Base-by-base conservation (phyloP, 2,888 invertebrate genomes). In the Ethmia dodecea region DNA sequence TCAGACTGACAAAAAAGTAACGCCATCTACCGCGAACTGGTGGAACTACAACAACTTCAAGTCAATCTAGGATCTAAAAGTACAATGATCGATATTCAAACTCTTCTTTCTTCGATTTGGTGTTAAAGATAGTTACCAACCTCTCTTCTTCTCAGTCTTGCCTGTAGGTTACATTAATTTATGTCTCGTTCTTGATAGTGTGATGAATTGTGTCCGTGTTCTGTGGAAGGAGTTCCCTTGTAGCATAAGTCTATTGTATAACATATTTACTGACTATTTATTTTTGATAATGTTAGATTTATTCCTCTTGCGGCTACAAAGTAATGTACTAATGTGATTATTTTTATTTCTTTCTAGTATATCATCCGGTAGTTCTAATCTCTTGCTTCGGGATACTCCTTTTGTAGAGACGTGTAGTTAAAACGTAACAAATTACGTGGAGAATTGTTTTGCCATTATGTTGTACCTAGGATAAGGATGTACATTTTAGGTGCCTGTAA, bases 391-490 rank as follows among this genome's bases (percentile, higher is more conserved):
- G 29, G 30, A 14, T 5, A 35, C 35, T 30, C 35, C 32, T 39
- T 39, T 35, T 28, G 25, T 35, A 31, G 35, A 28, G 28, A 32
- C 28, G 12, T 35, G 13, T 35, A 36, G 30, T 40, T 37, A 52
- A 49, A 55, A 49, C 52, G 60, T 63, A 57, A 68, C 60, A 64
- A 60, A 64, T 55, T 59, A 53, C 59, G 67, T 67, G 62, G 70
- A 76, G 67, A 73, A 67, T 69, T 71, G 64, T 60, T 75, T 81
- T 86, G 86, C 86, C 86, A 86, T 84, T 83, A 79, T 54, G 65
- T 77, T 73, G 76, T 84, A 80, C 75, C 66, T 86, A 84, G 84
- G 52, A 55, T 86, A 84, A 86, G 84, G 61, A 61, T 86, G 84
- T 86, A 83, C 76, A 83, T 83, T 80, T 72, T 81, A 83, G 75